phyloP scores from a whole-genome alignment of 1,140 invertebrate genomes.

The Euura lappo region DNA sequence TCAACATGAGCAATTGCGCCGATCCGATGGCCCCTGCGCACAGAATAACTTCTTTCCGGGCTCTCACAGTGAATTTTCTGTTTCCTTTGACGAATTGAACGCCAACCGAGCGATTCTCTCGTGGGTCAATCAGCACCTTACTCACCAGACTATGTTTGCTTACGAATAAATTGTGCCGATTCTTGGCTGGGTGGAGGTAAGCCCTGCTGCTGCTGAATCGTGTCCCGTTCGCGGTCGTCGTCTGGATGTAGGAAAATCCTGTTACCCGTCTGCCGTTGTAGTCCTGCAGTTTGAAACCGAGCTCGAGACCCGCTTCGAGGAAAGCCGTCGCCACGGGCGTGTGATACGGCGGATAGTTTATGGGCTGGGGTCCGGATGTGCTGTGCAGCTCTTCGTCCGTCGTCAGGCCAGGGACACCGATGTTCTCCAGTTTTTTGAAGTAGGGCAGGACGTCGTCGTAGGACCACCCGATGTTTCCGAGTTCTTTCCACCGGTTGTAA shows the following conservation, averaged over 20 bases:
- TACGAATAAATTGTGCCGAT: conserved; percentile 68
- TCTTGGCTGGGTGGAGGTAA: conserved; percentile 71
- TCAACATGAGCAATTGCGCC: conserved; percentile 46
- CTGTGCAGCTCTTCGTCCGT: conserved; percentile 63
- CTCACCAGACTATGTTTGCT: conserved; percentile 69
- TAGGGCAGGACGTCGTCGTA: conserved; percentile 80
- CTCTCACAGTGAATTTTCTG: conserved; percentile 62
- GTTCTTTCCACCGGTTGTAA: conserved; percentile 75
- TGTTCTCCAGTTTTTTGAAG: conserved; percentile 78
- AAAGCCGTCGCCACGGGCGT: conserved; percentile 60
- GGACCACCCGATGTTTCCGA: conserved; percentile 82
- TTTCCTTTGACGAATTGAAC: conserved; percentile 65
- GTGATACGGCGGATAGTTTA: conserved; percentile 53
- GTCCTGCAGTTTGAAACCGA: conserved; percentile 63
- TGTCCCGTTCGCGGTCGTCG: conserved; percentile 64
- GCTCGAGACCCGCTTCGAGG: conserved; percentile 61
- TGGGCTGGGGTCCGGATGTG: conserved; percentile 57
- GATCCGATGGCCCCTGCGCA: conserved; percentile 64
- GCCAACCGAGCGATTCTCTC: conserved; percentile 68
- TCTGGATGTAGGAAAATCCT: conserved; percentile 49
- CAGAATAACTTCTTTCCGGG: conserved; percentile 76
- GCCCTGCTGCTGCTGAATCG: conserved; percentile 75
- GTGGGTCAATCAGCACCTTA: conserved; percentile 73
- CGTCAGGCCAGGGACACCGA: conserved; percentile 63
- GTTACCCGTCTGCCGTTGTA: conserved; percentile 57